phyloP scores from a whole-genome alignment of 2,113 vertebrate genomes.

The Mugil cephalus region DNA sequence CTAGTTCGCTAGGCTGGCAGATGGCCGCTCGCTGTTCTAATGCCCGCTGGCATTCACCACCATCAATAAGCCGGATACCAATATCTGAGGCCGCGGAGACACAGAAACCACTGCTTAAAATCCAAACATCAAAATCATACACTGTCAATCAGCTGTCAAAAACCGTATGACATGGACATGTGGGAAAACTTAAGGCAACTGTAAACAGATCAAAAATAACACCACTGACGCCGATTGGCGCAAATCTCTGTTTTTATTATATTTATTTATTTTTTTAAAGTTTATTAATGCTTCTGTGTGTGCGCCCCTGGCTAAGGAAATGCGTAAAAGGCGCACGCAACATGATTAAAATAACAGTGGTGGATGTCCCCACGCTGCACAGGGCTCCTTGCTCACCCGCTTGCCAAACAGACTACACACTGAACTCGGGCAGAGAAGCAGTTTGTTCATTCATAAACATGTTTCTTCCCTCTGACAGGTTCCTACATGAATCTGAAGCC shows the following conservation, averaged over 20 bases:
- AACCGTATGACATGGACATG: neutral
- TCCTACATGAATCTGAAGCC: conserved; percentile 83
- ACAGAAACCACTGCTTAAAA: conserved; percentile 61
- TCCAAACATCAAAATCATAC: conserved; percentile 27
- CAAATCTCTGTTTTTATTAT: neutral
- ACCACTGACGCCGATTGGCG: neutral
- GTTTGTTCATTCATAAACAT: conserved; percentile 85
- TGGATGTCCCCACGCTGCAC: conserved; percentile 40
- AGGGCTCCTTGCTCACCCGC: conserved; percentile 19
- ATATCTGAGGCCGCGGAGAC: conserved; percentile 67
- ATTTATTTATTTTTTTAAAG: conserved; percentile 25
- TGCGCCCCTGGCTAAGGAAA: neutral
- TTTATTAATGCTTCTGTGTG: conserved; percentile 5
- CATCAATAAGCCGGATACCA: conserved; percentile 80
- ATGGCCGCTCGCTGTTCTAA: conserved; percentile 87
- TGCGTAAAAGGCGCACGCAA: conserved; percentile 23
- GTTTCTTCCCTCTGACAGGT: conserved; percentile 82
- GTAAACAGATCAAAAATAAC: neutral
- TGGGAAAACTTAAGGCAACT: conserved; percentile 29
- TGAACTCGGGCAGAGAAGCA: conserved; percentile 67
- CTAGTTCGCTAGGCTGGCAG: conserved; percentile 86
- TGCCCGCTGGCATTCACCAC: conserved; percentile 85
- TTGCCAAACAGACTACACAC: conserved; percentile 50
- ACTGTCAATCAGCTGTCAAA: conserved; percentile 21
- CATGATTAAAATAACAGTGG: conserved; percentile 8